These are phyloP conservation scores for Dicentrarchus labrax DNA, from an alignment of 2,113 vertebrate species.

Conservation along the genomic window DNA sequence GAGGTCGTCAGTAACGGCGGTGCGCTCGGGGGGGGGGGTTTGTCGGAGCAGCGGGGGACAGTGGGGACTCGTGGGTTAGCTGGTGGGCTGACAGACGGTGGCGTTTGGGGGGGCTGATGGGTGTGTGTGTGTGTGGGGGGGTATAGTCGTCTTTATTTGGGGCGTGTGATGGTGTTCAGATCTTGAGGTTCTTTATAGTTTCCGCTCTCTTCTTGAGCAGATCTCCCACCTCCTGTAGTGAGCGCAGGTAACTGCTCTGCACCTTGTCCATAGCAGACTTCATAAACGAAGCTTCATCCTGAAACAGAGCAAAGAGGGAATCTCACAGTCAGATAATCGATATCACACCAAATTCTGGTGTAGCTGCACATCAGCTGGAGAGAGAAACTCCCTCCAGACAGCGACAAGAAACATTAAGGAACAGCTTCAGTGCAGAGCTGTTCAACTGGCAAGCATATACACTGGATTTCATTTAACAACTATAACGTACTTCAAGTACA, in stretches of 20 bases:
- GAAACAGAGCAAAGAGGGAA: slow-evolving; percentile 24
- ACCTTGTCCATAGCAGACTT: slow-evolving; percentile 94
- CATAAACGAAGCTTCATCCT: slow-evolving; percentile 92
- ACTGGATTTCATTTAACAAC: no score
- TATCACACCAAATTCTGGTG: no score
- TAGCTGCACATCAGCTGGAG: no score
- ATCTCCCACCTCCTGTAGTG: slow-evolving; percentile 94
- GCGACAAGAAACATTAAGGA: no score
- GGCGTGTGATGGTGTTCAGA: slow-evolving; percentile 82
- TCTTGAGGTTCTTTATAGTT: slow-evolving; percentile 94
- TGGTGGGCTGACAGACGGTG: slow-evolving; percentile 37
- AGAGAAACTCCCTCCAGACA: no score
- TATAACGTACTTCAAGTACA: no score
- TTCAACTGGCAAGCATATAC: no score
- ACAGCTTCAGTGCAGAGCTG: no score
- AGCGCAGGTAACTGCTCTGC: slow-evolving; percentile 96
- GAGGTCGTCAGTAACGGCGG: slow-evolving; percentile 9
- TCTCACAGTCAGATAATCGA: neutral
- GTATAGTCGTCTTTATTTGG: slow-evolving; percentile 50
- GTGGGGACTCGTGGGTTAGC: neutral
- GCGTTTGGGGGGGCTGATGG: neutral
- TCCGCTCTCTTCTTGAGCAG: slow-evolving; percentile 96
- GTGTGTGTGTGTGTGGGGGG: neutral
- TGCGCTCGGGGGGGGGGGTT: neutral
- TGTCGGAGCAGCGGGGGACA: neutral